Evolutionary conservation across 2,797 vertebrate genomes (phyloP), one percentile per base, ranked within the genome.

Genomic region (Toxotes lorentzi): DNA sequence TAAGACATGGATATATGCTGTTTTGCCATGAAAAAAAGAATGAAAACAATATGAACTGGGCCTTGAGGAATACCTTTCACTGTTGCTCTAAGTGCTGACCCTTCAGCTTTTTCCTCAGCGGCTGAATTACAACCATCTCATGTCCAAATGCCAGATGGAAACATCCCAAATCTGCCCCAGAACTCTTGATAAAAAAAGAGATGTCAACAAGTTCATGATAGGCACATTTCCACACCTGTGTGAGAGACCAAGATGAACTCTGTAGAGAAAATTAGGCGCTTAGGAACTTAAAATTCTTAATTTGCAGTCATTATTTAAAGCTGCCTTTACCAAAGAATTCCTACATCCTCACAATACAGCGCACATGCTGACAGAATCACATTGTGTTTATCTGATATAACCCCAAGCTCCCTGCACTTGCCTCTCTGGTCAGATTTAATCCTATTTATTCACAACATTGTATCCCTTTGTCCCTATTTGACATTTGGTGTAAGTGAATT

Each of bases 401-500:
- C 47, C n/a, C 62, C 62, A 66, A 79, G 41, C 70, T 60, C 27
- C 30, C 17, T 21, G 17, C 19, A 11, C 63, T 81, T 34, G n/a
- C 34, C 77, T 66, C 71, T 78, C 71, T n/a, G 78, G 53, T 76
- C 63, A 73, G 54, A 82, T 85, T 66, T 78, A 86, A 82, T 89
- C 81, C 81, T 79, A 32, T 86, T 88, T 86, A 78, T 85, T 80
- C 56, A 51, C 63, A 66, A 61, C 24, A 1, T 75, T 71, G 56
- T 69, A 68, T 87, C 83, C 73, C 70, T 89, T 86, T 91, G 84
- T 90, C 69, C 78, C 45, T 24, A 56, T 79, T 72, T 91, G 88
- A 84, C 79, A 73, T 91, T 86, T 79, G 40, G 60, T 81, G 69
- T 59, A 56, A 88, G 82, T 78, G 78, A 89, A 79, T 76, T 86